A percentile compares a stretch with the other conserved stretches of the same genome.
Conservation (phyloP, 2,888 invertebrate genomes). For the Seira sanloemensis region DNA sequence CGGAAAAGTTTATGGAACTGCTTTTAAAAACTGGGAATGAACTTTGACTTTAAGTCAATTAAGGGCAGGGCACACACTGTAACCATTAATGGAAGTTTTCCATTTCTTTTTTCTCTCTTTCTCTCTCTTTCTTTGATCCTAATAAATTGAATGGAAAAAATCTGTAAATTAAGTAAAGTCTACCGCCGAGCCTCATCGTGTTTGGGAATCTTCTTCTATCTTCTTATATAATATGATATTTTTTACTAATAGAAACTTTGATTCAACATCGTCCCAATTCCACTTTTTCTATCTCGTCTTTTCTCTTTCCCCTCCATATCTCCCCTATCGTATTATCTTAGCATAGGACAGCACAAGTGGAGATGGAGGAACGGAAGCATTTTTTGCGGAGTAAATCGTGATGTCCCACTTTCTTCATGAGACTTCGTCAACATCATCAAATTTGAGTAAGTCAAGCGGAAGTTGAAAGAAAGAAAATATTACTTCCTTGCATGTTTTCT, state of each 20-base stretch:
- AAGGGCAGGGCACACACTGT: neutral
- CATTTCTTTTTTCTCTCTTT: neutral
- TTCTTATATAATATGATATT: too few relatives aligned
- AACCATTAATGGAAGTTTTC: neutral
- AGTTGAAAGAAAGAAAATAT: neutral
- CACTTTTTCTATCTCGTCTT: neutral
- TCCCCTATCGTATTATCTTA: too few relatives aligned
- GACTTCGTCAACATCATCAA: slow-evolving; percentile 1
- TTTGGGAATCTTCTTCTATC: neutral
- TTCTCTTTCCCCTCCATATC: too few relatives aligned
- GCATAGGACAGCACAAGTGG: too few relatives aligned
- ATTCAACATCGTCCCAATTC: neutral
- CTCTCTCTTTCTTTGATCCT: neutral
- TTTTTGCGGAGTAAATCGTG: neutral
- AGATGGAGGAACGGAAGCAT: neutral
- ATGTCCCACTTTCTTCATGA: neutral
- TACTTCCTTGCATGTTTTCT: slow-evolving; percentile 4
- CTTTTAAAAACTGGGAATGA: neutral
- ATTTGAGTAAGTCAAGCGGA: slow-evolving; percentile 4
- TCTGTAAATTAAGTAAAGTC: neutral
- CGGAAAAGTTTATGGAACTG: neutral
- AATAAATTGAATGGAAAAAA: neutral
- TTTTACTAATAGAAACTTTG: neutral
- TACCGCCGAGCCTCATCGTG: neutral
- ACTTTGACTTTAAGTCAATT: slow-evolving; percentile 4